Evolutionary conservation across 2,113 vertebrate genomes (phyloP).

Genomic region (Archilochus colubris): DNA sequence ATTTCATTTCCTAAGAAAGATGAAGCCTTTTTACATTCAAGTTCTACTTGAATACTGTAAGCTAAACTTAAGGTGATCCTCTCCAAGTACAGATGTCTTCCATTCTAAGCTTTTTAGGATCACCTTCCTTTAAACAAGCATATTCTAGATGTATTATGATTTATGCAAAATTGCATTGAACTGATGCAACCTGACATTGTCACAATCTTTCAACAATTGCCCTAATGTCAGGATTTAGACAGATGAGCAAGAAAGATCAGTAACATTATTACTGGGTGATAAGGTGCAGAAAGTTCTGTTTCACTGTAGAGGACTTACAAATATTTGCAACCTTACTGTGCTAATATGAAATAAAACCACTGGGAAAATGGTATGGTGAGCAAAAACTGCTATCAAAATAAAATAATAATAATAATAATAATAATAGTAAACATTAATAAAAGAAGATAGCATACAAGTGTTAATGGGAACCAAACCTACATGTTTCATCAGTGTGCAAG

Average conservation of each 20-base stretch:
- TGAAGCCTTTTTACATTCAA: neutral
- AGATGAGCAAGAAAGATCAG: neutral
- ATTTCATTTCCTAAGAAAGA: neutral
- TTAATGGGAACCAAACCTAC: neutral
- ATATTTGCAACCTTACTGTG: neutral
- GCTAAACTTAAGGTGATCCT: neutral
- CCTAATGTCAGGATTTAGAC: neutral
- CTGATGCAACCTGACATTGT: neutral
- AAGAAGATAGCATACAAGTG: neutral
- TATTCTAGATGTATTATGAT: neutral
- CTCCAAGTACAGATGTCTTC: neutral
- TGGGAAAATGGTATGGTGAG: neutral
- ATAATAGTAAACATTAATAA: neutral
- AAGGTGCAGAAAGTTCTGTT: neutral
- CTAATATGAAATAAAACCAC: neutral
- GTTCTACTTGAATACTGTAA: neutral
- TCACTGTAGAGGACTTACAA: neutral
- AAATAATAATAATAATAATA: too few species aligned
- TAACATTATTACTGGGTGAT: neutral
- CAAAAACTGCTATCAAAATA: neutral
- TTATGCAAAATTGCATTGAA: neutral
- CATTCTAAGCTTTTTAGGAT: neutral
- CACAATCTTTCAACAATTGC: neutral
- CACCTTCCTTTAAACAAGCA: neutral
- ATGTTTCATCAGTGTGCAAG: neutral